Conservation (phyloP, 2,888 invertebrate species). For the Athalia rosae region DNA sequence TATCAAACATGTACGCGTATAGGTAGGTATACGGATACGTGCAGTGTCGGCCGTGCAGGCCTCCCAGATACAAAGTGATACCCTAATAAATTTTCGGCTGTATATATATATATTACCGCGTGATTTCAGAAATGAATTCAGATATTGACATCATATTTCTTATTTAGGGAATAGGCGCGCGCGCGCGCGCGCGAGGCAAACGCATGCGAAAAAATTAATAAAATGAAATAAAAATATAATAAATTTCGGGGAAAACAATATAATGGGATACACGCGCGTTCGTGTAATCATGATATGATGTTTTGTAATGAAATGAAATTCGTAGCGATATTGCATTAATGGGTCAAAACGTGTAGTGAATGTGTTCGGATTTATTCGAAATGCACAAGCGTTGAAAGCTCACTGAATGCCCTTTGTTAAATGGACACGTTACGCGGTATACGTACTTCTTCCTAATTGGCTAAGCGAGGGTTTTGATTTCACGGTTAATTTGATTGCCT, state of each 20-base stretch:
- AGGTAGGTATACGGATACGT: neutral
- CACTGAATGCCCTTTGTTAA: constrained; percentile 3
- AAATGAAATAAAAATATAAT: neutral
- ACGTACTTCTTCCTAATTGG: constrained; percentile 60
- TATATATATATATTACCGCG: neutral
- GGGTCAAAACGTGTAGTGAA: neutral
- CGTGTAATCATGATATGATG: too few relatives aligned
- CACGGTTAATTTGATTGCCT: constrained; percentile 66
- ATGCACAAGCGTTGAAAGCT: neutral
- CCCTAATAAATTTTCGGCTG: constrained; percentile 43
- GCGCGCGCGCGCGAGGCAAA: too few relatives aligned
- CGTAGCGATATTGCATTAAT: neutral
- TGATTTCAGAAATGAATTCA: constrained; percentile 45
- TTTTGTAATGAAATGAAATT: neutral
- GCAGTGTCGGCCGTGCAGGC: neutral
- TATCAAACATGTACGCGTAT: too few relatives aligned
- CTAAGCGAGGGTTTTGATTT: constrained; percentile 68
- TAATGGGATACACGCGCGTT: neutral
- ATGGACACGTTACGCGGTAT: constrained; percentile 34
- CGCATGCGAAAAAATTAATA: neutral
- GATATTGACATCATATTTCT: constrained; percentile 48
- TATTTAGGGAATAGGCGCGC: constrained; percentile 37
- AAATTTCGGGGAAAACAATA: neutral
- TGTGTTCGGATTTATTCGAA: too few relatives aligned
- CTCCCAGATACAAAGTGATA: constrained; percentile 23